These are phyloP conservation scores for Burhinus oedicnemus DNA, from an alignment of 2,113 vertebrate species.

Conservation along the genomic window DNA sequence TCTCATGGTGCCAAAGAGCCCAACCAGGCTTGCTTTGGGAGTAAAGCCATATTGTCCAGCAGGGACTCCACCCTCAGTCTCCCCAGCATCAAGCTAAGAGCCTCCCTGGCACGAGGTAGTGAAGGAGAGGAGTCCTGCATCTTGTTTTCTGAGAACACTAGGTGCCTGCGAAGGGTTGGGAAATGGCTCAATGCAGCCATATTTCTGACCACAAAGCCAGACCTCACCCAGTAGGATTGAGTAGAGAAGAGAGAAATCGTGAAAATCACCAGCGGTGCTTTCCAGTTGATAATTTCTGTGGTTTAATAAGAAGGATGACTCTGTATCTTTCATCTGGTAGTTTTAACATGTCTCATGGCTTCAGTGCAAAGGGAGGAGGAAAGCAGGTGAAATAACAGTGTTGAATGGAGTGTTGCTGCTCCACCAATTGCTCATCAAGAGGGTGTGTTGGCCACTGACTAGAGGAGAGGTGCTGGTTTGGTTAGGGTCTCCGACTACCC, in stretches of 20 bases:
- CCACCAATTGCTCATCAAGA: fast-evolving
- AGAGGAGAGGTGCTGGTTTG: background rate
- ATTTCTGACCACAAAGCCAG: background rate
- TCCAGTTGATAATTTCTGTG: background rate
- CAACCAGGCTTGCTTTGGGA: background rate
- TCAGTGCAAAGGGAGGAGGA: background rate
- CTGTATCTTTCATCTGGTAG: background rate
- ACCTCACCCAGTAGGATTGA: background rate
- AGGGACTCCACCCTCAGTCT: background rate
- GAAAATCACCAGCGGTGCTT: background rate
- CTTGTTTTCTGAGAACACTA: background rate
- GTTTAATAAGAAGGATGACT: background rate
- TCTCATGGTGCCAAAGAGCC: background rate
- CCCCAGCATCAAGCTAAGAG: background rate
- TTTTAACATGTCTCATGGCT: background rate
- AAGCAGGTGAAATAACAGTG: background rate
- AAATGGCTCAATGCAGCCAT: background rate
- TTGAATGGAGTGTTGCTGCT: background rate
- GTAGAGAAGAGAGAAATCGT: background rate
- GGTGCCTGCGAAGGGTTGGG: fast-evolving
- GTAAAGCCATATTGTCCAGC: background rate
- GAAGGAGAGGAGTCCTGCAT: background rate
- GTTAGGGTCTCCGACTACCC: background rate
- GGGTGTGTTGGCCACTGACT: background rate
- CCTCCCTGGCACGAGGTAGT: background rate